A percentile compares a stretch with the other conserved stretches of the same genome.
Evolutionary conservation across 2,113 vertebrate genomes (phyloP).

Genomic region (Procavia capensis): DNA sequence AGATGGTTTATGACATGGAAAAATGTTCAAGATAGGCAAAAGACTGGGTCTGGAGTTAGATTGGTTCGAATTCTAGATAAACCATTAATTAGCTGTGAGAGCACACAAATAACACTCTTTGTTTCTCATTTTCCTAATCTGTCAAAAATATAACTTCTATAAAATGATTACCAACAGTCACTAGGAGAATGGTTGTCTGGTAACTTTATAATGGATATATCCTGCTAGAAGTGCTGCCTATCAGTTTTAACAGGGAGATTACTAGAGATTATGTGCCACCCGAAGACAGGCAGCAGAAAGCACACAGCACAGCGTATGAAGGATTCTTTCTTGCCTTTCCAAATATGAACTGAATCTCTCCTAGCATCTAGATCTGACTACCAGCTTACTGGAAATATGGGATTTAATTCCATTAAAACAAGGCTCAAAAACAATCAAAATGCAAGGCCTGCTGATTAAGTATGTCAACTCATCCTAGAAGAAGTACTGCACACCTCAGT

Average conservation of each 20-base stretch:
- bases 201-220: neutral
- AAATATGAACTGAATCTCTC: neutral
- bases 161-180: neutral
- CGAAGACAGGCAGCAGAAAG: neutral
- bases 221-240: neutral
- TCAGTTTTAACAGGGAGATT: neutral
- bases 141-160: neutral
- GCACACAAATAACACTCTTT: conserved; percentile 6
- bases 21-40: neutral
- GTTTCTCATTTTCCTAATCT: neutral
- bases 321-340: neutral
- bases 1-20: neutral
- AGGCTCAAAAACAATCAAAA: conserved; percentile 44
- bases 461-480: too few relatives aligned
- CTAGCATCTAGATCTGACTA: neutral
- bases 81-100: neutral
- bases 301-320: neutral
- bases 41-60: conserved; percentile 15
- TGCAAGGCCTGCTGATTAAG: too few relatives aligned
- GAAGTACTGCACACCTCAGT: too few relatives aligned
- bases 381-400: neutral
- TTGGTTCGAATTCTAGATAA: neutral
- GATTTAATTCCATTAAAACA: conserved; percentile 23
- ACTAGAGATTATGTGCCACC: neutral
- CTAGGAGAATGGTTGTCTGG: neutral